Base-by-base conservation (phyloP, 2,888 invertebrate species). In the Chrysolina haemoptera region DNA sequence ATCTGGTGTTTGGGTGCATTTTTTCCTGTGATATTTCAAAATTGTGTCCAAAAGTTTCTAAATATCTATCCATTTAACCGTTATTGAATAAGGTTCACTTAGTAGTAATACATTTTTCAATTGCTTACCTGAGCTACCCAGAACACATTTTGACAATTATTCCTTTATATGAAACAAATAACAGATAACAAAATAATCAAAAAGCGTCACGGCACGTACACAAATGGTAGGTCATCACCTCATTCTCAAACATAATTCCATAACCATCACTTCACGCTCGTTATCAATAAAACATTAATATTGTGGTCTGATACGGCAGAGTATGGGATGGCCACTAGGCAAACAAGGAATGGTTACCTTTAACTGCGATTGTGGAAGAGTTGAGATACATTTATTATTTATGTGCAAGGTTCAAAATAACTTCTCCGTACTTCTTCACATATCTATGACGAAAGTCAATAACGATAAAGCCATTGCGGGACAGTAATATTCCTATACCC, bases 201-300 rank as follows among this genome's bases (percentile, higher is more conserved):
- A 11, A 16, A 1, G 10, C 53, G 53, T 53, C 53, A 53, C 48
- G n/a, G n/a, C 16, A 16, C 12, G 20, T 53, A 9, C 18, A 48
- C 48, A 16, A 48, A 48, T 48, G 48, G 48, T 48, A 16, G 18
- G 20, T 20, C 53, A 53, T 53, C 53, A 53, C 53, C 53, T 53
- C 3, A 53, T 18, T 53, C 20, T 53, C 53, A 20, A 53, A 53
- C 20, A 53, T 18, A 53, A 53, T 18, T 53, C 48, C 8, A 10
- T 11, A 18, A 2, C 4, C 4, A 53, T 53, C 53, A 53, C 20
- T 53, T 20, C 18, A 53, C 53, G 53, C 18, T 0, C 53, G 20
- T 53, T 53, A 53, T 53, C 53, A 53, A 20, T 53, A 20, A 53
- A 6, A 35, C 35, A 53, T 53, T 53, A 53, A 18, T 53, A 53